Base-by-base conservation (phyloP, 2,797 vertebrate species). In the Sebastes reedi region DNA sequence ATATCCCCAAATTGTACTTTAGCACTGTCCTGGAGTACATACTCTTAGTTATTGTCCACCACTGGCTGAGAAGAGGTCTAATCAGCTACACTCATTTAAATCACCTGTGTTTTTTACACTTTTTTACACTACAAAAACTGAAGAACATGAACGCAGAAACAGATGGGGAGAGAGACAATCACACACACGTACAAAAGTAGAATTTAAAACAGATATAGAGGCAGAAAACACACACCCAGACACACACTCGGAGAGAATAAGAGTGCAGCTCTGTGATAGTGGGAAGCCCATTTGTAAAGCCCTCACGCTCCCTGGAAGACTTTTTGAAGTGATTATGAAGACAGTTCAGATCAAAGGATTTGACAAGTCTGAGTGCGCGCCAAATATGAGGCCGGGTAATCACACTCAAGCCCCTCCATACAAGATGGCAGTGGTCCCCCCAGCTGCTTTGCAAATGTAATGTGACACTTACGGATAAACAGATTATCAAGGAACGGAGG, bases 321-420 rank as follows among this genome's bases (percentile, higher is more conserved):
- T 92, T 95, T 92, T 86, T 92, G 92, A 94, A 95, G 94, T 94
- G 94, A 95, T 95, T 94, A 95, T 90, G 84, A 90, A 93, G 94
- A 94, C 90, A 89, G 92, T 93, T 95, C 90, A 95, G 95, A 95
- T 95, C 94, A 95, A 95, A 95, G 94, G 93, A 93, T 95, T 93
- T 95, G 94, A 96, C 93, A 91, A 94, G 93, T 95, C 87, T 88
- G 93, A 93, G 92, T 88, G 91, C 30, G 79, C 89, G 89, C 91
- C 91, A 92, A 94, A 94, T 93, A 90, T 71, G 88, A 94, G 93
- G 87, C 87, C 72, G 89, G 87, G 91, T 95, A 95, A 95, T 95
- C 93, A 93, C 82, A 77, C 90, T 72, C 77, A 64, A 94, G 86
- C 89, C 94, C 88, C 88, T 88, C 90, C 84, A 80, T 89, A 89